Base-by-base conservation (phyloP, 2,888 invertebrate genomes). In the Drosophila silvestris region DNA sequence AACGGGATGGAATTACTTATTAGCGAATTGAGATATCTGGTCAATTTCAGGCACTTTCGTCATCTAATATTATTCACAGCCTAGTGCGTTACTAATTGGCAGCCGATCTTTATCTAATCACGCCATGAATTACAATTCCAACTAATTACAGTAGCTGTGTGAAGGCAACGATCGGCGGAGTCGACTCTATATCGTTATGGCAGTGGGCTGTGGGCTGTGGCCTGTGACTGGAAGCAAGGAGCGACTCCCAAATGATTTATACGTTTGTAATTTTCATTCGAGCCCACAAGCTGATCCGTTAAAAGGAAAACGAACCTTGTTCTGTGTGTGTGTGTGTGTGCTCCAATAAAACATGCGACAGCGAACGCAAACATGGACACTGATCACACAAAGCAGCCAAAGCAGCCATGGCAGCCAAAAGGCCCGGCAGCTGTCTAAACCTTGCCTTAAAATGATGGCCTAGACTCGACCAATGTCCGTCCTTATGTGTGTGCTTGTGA, bases 51-150 rank as follows among this genome's bases (percentile, higher is more conserved):
- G 61, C 59, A 71, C 62, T 64, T 68, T 79, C 77, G 90, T 79
- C 85, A 72, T 70, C 81, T 80, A 68, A 73, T 83, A 89, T 89
- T 85, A 89, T 90, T 83, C 78, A 85, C 84, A 81, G 85, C 72
- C 71, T 66, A 58, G 83, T 81, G 86, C 90, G 75, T 86, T 86
- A 83, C 91, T 88, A 88, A 91, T 88, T 91, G 87, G 86, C 90
- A 90, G 75, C 70, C 76, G 87, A 88, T 88, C 83, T 89, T 91
- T 89, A 91, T 88, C 91, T 81, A 91, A 91, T 90, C 91, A 74
- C 76, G 82, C 87, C 91, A 83, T 89, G 87, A 90, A 88, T 89
- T 91, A 90, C 90, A 91, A 89, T 90, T 77, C 77, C 89, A 88
- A 90, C 87, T 88, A 88, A 88, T 88, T 88, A 88, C 82, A 82